Percentiles rank a stretch among this genome's conserved stretches.
These are phyloP conservation scores for Ageneiosus marmoratus DNA, from an alignment of 2,113 vertebrate genomes.

Conservation along the genomic window DNA sequence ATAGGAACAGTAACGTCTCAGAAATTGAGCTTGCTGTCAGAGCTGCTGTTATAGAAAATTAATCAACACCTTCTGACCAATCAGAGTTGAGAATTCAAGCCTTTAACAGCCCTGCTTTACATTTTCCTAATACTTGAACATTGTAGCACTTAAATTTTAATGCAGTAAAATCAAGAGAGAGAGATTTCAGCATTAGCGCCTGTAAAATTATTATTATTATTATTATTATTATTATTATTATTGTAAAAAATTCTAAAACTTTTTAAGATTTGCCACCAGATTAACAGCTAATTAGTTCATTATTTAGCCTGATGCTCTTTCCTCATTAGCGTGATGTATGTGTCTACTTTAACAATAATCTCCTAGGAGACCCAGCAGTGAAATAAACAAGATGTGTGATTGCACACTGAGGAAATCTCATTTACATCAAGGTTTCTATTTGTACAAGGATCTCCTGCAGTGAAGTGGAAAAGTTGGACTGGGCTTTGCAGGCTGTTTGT, in stretches of 20 bases:
- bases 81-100: neutral
- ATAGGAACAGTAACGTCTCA: neutral
- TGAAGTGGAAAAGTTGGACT: neutral
- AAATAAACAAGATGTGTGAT: neutral
- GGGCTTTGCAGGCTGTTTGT: neutral
- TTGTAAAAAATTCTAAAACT: neutral
- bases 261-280: neutral
- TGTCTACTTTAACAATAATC: neutral
- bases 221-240: neutral
- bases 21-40: neutral
- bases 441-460: neutral
- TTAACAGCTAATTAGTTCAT: neutral
- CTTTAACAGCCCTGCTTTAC: neutral
- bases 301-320: neutral
- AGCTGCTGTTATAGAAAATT: neutral
- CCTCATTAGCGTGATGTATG: conserved; percentile 2
- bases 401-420: neutral
- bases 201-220: neutral
- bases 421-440: conserved; percentile 5
- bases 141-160: neutral
- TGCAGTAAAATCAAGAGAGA: neutral
- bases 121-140: neutral
- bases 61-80: neutral
- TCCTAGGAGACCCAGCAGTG: neutral
- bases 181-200: neutral